phyloP scores from a whole-genome alignment of 2,113 vertebrate species.

The Pseudois nayaur region DNA sequence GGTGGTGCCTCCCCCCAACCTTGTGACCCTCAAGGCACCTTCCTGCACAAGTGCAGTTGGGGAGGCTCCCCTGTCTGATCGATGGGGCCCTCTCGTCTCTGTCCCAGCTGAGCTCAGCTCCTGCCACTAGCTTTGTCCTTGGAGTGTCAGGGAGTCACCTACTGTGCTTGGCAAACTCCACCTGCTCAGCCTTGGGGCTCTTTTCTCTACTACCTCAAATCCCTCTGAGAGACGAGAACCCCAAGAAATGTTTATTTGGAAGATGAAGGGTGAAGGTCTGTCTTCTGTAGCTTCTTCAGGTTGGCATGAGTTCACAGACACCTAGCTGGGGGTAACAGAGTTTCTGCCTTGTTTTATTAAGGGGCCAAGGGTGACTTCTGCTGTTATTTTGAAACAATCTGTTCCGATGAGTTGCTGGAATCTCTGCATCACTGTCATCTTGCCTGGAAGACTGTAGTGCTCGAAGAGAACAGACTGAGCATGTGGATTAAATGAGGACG shows the following conservation, averaged over 20 bases:
- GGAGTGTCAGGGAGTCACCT: not conserved
- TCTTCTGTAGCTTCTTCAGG: not conserved
- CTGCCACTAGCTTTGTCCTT: not conserved
- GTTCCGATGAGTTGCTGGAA: not conserved
- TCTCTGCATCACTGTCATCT: not conserved
- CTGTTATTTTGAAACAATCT: not conserved
- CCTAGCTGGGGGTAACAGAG: not conserved
- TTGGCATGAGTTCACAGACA: not conserved
- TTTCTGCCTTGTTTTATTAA: not conserved
- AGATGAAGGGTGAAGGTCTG: not conserved
- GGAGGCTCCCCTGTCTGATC: not conserved
- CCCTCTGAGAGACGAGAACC: not conserved
- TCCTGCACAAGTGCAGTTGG: not conserved
- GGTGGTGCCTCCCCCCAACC: fast-evolving
- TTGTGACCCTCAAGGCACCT: not conserved
- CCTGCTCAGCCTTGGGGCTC: not conserved
- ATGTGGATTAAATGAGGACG: not conserved
- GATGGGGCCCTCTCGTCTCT: not conserved
- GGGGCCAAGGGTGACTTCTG: not conserved
- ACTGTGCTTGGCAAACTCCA: not conserved
- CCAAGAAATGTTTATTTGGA: not conserved
- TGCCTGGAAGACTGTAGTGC: not conserved
- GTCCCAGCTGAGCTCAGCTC: not conserved
- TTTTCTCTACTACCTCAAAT: not conserved
- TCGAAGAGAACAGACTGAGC: not conserved